Base-by-base conservation (phyloP, 2,888 invertebrate genomes). In the Brachylomia viminalis region DNA sequence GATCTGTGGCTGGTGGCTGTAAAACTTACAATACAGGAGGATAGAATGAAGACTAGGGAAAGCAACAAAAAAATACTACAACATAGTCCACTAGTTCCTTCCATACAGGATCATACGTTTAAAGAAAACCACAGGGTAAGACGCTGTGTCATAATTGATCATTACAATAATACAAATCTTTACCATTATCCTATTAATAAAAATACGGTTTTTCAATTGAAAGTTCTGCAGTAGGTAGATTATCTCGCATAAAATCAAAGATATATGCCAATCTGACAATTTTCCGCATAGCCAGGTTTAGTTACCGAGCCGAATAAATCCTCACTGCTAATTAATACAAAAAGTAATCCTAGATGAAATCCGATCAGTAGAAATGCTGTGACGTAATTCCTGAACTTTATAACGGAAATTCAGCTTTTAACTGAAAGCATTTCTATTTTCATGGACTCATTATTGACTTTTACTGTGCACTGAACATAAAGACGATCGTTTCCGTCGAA, bases 401-500 rank as follows among this genome's bases (percentile, higher is more conserved):
- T 78, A 64, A 72, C 42, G 33, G 75, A 73, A 79, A 86, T 65
- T 58, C n/a, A 52, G 45, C 79, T 65, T 83, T 72, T 75, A 67
- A 61, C 72, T 75, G 66, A 74, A 81, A 84, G 79, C 72, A 54
- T 69, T 75, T 81, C 67, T 54, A 68, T 66, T 75, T 80, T 77
- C 73, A 77, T 83, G 83, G 80, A 82, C 85, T 84, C 72, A 49
- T 76, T 67, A 85, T 77, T 75, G 59, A 83, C 75, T 78, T 87
- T 90, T 88, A 81, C 58, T 81, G 85, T 77, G 83, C 87, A 85
- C 86, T 88, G 85, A 88, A 86, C 84, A 85, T 83, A 82, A 87
- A 85, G 72, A 77, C 73, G 77, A 83, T 80, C 85, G 79, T 88
- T 87, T 85, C 82, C 82, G 79, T 68, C 64, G 68, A 68, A 61